These are phyloP conservation scores for Ctenopoma kingsleyae DNA, from an alignment of 2,797 vertebrate species.

Conservation along the genomic window DNA sequence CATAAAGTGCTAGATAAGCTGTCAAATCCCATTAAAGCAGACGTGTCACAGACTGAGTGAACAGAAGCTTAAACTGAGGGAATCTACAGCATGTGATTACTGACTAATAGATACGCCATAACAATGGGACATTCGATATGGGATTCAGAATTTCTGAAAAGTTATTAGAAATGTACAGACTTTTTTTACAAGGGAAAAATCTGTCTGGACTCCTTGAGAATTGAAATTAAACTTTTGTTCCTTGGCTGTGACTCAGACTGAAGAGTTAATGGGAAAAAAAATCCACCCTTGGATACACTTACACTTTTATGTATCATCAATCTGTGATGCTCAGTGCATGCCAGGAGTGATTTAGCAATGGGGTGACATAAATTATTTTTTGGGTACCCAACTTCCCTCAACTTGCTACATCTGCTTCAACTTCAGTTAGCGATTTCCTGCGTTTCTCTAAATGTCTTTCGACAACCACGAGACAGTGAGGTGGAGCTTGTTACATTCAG, in stretches of 20 bases:
- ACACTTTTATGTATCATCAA: constrained; percentile 49
- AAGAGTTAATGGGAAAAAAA: constrained; percentile 54
- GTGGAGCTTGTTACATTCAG: constrained; percentile 10
- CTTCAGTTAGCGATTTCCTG: constrained; percentile 36
- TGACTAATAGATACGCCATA: constrained; percentile 51
- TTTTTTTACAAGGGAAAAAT: constrained; percentile 18
- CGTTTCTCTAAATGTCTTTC: constrained; percentile 48
- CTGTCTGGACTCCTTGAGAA: constrained; percentile 21
- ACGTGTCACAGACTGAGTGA: constrained; percentile 54
- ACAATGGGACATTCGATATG: constrained; percentile 45
- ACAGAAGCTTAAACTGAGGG: constrained; percentile 48
- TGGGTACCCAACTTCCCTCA: constrained; percentile 29
- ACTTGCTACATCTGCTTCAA: constrained; percentile 32
- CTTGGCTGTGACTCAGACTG: constrained; percentile 40
- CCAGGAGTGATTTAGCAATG: constrained; percentile 48
- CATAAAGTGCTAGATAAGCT: constrained; percentile 67
- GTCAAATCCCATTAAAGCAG: constrained; percentile 67
- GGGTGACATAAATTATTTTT: constrained; percentile 49
- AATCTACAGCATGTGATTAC: constrained; percentile 60
- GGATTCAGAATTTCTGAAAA: constrained; percentile 39
- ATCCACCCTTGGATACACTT: constrained; percentile 52
- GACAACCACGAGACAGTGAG: constrained; percentile 29
- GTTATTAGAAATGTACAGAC: constrained; percentile 46
- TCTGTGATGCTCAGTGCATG: constrained; percentile 35
- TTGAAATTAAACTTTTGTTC: constrained; percentile 42